Conservation (phyloP, 2,888 invertebrate genomes). For the Volucella bombylans region DNA sequence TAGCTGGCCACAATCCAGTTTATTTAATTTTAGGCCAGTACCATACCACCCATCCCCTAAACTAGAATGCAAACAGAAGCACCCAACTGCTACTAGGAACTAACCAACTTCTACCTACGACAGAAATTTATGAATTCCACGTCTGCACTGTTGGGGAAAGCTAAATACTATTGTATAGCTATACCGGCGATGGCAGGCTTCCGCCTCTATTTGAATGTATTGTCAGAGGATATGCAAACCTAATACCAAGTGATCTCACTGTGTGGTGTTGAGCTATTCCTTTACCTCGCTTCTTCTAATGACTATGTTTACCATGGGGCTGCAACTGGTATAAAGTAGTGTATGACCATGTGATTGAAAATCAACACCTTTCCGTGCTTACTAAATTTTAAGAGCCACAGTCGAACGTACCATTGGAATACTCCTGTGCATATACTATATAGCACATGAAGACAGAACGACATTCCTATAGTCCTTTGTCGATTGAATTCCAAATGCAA, state of each 20-base stretch:
- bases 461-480: conserved; percentile 30
- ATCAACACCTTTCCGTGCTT: conserved; percentile 13
- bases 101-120: background rate
- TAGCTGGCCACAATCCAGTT: conserved; percentile 55
- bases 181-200: conserved; percentile 11
- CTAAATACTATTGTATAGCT: background rate
- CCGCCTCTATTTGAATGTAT: conserved; percentile 21
- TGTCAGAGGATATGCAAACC: conserved; percentile 51
- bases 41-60: background rate
- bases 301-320: background rate
- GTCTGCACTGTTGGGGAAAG: background rate
- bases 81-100: conserved; percentile 13
- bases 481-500: background rate
- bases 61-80: conserved; percentile 23
- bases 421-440: conserved; percentile 25
- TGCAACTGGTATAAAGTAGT: background rate
- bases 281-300: conserved; percentile 2
- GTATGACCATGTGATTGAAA: conserved; percentile 9
- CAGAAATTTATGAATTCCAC: conserved; percentile 44
- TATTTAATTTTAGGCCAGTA: conserved; percentile 7
- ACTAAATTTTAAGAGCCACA: conserved; percentile 19
- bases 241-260: conserved; percentile 54
- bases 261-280: conserved; percentile 55
- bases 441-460: background rate
- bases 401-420: conserved; percentile 2